Evolutionary conservation across 2,113 vertebrate species (phyloP), one percentile per base, ranked within the genome.

Genomic region (Stigmatopora argus): DNA sequence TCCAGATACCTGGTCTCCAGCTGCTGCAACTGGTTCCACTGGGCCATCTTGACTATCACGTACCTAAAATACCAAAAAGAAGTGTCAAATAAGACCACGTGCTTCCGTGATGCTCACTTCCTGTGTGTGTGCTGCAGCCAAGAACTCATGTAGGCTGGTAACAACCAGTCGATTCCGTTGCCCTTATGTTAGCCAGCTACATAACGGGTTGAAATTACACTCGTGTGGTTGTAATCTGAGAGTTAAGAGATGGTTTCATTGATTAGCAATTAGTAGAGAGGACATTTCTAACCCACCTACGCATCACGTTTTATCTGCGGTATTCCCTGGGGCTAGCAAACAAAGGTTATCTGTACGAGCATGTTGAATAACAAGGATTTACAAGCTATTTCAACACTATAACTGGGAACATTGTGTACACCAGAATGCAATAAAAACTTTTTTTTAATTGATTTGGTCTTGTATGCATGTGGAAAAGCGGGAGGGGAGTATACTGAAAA

Each of bases 1-100:
- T 99, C 97, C 91, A 98, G 88, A 82, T 98, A 97, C 48, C 95
- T 90, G 0, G 96, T 96, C 87, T 99, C 96, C 52, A 98, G 90
- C 90, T 98, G 96, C 90, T 99, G 97, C 21, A 99, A 92, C 91
- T 98, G 96, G 86, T 98, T 98, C 97, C 97, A 98, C 84, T 98
- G 96, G 3, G 97, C 94, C 97, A 98, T 98, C 78, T 78, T 94
- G 91, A 78, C 84, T 63, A 38, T 71, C 18, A 57, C 67, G 64
- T 1, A 73, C 65, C 77, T 64, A 26, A 61, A 73, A 67, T 48
- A 81, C 7, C 34, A 55, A 3, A 60, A 46, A 23, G 7, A 21
- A 56, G 26, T 31, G 14, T 56, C 53, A 7, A n/a, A 21, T 12
- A 61, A 17, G 3, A 23, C 19, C 19, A 46, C 0, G 1, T 1